phyloP scores from a whole-genome alignment of 1,140 invertebrate genomes.

The Micrasema longulum region DNA sequence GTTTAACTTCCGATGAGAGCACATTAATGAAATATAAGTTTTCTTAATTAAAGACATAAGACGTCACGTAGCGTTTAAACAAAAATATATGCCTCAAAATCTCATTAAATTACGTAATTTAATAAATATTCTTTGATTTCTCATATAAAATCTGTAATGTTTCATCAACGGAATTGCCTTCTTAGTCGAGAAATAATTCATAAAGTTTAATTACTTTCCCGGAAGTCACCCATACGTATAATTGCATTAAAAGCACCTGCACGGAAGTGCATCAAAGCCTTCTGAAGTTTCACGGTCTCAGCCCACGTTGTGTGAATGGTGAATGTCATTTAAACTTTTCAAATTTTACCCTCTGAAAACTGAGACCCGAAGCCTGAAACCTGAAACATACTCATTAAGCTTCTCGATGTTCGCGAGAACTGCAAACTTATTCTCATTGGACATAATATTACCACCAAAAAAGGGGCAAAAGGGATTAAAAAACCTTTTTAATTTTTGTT shows the following conservation, averaged over 20 bases:
- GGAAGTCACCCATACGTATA: slow-evolving; percentile 23
- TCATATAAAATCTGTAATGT: background rate
- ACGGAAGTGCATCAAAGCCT: slow-evolving; percentile 21
- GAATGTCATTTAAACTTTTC: slow-evolving; percentile 33
- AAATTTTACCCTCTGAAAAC: slow-evolving; percentile 13
- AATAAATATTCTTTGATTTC: background rate
- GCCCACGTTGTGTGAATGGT: background rate
- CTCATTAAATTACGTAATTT: background rate
- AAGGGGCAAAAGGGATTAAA: too few relatives aligned
- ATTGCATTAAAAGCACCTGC: slow-evolving; percentile 29
- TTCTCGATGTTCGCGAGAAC: background rate
- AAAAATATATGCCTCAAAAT: too few relatives aligned
- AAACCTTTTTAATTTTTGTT: too few relatives aligned
- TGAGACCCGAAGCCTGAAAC: too few relatives aligned
- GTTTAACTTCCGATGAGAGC: too few relatives aligned
- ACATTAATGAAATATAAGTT: too few relatives aligned
- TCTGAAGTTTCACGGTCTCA: slow-evolving; percentile 7
- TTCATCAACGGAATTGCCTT: background rate
- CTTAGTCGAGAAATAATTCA: slow-evolving; percentile 19
- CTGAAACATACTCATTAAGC: background rate
- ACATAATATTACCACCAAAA: too few relatives aligned
- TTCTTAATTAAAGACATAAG: too few relatives aligned
- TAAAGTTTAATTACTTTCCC: slow-evolving; percentile 28
- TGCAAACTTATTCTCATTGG: background rate
- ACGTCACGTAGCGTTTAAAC: too few relatives aligned